Conservation (phyloP, 1,140 invertebrate genomes). For the Formica selysi region DNA sequence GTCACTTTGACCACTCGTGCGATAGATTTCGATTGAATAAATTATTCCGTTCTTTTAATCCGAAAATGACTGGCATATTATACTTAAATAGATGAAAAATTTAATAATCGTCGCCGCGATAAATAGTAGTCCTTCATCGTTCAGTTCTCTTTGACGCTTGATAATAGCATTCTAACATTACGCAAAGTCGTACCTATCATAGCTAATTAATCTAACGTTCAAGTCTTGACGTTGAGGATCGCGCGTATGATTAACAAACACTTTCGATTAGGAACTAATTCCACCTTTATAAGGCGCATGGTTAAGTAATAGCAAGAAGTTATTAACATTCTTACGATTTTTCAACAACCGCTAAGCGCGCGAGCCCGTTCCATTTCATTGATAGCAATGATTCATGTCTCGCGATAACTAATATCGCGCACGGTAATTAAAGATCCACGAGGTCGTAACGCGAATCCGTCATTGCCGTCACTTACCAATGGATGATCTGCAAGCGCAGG, state of each 20-base stretch:
- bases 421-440: slow-evolving; percentile 62
- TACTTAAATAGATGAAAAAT: too few species aligned
- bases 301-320: slow-evolving; percentile 50
- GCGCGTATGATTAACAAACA: slow-evolving; percentile 37
- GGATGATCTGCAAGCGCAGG: slow-evolving; percentile 38
- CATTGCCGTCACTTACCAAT: slow-evolving; percentile 63
- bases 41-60: too few species aligned
- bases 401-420: slow-evolving; percentile 58
- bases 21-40: too few species aligned
- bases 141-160: not conserved
- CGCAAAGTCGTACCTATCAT: slow-evolving; percentile 1
- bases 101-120: too few species aligned
- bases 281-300: slow-evolving; percentile 1
- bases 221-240: slow-evolving; percentile 37
- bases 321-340: slow-evolving; percentile 55
- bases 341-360: not conserved
- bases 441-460: slow-evolving; percentile 67
- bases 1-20: too few species aligned
- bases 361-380: slow-evolving; percentile 51
- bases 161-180: slow-evolving; percentile 33
- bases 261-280: slow-evolving; percentile 54
- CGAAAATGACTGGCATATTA: too few species aligned
- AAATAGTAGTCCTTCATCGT: not conserved
- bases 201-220: slow-evolving; percentile 48
- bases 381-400: slow-evolving; percentile 62